A percentile compares a stretch with the other conserved stretches of the same genome.
Conservation (phyloP, 2,113 vertebrate species). For the Glaucomys volans region DNA sequence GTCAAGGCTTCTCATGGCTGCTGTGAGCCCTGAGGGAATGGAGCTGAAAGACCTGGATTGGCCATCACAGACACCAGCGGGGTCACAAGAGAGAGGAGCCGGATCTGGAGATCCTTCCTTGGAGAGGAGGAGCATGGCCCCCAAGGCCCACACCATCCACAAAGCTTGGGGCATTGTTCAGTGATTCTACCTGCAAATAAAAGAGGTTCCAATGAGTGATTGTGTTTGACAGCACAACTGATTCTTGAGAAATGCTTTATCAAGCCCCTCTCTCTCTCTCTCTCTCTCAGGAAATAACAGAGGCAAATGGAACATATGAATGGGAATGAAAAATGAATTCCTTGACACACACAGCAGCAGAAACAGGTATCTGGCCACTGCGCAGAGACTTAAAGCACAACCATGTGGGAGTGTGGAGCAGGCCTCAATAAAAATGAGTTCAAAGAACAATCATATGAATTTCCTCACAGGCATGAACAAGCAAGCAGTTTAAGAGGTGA, state of each 20-base stretch:
- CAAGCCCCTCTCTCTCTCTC: too few species aligned
- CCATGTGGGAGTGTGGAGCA: neutral
- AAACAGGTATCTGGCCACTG: neutral
- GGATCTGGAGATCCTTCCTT: neutral
- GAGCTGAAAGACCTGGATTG: constrained; percentile 74
- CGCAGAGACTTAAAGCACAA: neutral
- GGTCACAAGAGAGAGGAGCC: constrained; percentile 76
- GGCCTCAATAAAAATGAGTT: neutral
- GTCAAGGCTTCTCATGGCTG: constrained; percentile 79
- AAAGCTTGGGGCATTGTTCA: constrained; percentile 62
- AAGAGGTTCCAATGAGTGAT: neutral
- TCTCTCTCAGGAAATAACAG: too few species aligned
- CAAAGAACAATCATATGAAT: neutral
- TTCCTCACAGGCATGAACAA: neutral
- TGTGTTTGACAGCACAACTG: neutral
- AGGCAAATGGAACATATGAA: neutral
- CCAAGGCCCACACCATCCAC: constrained; percentile 75
- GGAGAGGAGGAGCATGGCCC: constrained; percentile 32
- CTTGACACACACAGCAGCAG: neutral
- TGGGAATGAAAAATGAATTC: neutral
- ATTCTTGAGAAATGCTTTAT: neutral
- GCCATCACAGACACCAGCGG: constrained; percentile 84
- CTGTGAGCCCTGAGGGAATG: constrained; percentile 83
- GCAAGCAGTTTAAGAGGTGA: neutral
- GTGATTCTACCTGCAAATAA: constrained; percentile 57